phyloP scores from a whole-genome alignment of 2,888 invertebrate species.

The Hecatera dysodea region DNA sequence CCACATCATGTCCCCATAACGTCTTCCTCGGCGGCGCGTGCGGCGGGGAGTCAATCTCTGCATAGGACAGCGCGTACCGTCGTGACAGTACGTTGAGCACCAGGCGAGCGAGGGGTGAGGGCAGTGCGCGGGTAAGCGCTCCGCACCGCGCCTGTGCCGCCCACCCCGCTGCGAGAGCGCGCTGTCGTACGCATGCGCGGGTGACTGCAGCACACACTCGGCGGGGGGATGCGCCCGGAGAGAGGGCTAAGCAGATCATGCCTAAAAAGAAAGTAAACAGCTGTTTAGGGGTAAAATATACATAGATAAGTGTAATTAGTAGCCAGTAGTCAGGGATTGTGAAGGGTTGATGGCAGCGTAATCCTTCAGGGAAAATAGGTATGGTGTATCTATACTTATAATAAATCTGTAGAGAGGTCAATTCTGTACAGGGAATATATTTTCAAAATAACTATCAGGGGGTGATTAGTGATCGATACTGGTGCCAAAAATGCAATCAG shows the following conservation, averaged over 20 bases:
- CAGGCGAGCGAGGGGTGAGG: conserved; percentile 87
- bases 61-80: conserved; percentile 92
- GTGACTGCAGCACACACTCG: conserved; percentile 80
- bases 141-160: conserved; percentile 87
- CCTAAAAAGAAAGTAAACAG: conserved; percentile 75
- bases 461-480: no score
- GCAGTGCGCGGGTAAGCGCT: conserved; percentile 92
- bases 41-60: conserved; percentile 89
- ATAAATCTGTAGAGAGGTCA: no score
- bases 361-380: no score
- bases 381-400: no score
- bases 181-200: conserved; percentile 85
- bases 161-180: conserved; percentile 90
- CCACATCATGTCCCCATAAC: conserved; percentile 92
- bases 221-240: conserved; percentile 87
- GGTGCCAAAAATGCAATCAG: no score
- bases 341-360: no score
- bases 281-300: neutral
- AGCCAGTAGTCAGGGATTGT: neutral
- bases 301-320: neutral
- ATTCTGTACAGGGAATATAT: no score
- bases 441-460: no score
- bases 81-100: conserved; percentile 92
- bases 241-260: conserved; percentile 92
- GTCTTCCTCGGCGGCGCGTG: conserved; percentile 87